These are phyloP conservation scores for Meloidogyne floridensis DNA, from an alignment of 1,140 invertebrate genomes.

Conservation along the genomic window DNA sequence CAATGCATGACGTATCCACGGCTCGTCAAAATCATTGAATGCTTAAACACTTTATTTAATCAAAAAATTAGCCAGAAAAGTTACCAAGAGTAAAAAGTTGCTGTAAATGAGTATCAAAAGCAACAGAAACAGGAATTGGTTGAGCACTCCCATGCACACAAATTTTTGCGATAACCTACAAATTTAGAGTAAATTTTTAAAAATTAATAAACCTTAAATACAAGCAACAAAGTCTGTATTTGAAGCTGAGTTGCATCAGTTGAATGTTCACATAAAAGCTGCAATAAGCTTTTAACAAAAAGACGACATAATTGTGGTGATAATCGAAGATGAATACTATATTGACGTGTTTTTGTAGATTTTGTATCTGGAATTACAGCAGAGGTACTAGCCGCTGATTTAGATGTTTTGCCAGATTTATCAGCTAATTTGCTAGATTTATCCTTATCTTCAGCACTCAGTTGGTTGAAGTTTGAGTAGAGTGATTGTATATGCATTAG, in stretches of 20 bases:
- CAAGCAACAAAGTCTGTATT: slow-evolving; percentile 7
- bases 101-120: slow-evolving; percentile 10
- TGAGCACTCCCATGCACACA: slow-evolving; percentile 8
- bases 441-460: neutral
- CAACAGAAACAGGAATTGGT: slow-evolving; percentile 13
- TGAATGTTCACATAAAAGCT: slow-evolving; percentile 1
- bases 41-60: neutral
- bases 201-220: neutral
- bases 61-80: neutral
- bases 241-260: slow-evolving; percentile 16
- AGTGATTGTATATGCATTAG: slow-evolving; percentile 11
- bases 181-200: neutral
- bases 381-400: neutral
- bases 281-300: slow-evolving; percentile 6
- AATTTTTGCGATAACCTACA: slow-evolving; percentile 11
- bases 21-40: slow-evolving; percentile 13
- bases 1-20: slow-evolving; percentile 11
- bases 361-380: neutral
- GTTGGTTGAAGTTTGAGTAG: neutral
- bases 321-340: slow-evolving; percentile 9
- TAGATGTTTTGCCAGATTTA: neutral
- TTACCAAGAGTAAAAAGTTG: slow-evolving; percentile 18
- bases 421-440: neutral
- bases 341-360: slow-evolving; percentile 8
- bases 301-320: neutral